A percentile compares a stretch with the other conserved stretches of the same genome.
These are phyloP conservation scores for Helicoverpa armigera DNA, from an alignment of 1,140 invertebrate genomes.

Conservation along the genomic window DNA sequence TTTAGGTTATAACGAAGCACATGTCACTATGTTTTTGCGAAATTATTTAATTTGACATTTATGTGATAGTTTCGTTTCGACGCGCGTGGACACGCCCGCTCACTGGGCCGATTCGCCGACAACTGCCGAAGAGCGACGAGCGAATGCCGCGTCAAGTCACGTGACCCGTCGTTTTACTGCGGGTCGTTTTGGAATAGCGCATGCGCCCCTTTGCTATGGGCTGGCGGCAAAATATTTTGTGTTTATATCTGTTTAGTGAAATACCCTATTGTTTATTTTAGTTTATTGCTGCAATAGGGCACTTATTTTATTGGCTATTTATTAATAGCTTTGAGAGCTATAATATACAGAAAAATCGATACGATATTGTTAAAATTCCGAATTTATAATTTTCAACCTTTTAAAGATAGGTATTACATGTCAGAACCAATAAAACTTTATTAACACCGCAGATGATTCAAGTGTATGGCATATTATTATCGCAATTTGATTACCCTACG, in stretches of 20 bases:
- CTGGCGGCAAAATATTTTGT: conserved; percentile 82
- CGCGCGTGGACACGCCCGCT: conserved; percentile 63
- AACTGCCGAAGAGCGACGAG: conserved; percentile 83
- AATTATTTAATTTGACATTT: conserved; percentile 82
- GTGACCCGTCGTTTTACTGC: conserved; percentile 87
- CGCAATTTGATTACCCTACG: conserved; percentile 70
- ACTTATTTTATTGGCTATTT: too few species aligned
- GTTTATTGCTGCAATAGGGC: neutral
- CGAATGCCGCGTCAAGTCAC: conserved; percentile 86
- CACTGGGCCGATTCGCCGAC: conserved; percentile 71
- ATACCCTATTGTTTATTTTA: neutral
- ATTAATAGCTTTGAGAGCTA: too few species aligned
- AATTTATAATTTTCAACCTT: neutral
- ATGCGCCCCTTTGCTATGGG: conserved; percentile 67
- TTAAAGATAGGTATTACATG: neutral
- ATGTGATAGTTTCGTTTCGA: conserved; percentile 64
- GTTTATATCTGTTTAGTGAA: conserved; percentile 13
- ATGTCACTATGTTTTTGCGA: conserved; percentile 81
- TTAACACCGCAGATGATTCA: conserved; percentile 55
- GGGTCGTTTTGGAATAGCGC: conserved; percentile 80
- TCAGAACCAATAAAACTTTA: conserved; percentile 2
- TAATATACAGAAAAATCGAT: neutral
- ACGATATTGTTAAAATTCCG: neutral
- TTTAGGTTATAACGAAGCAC: conserved; percentile 73
- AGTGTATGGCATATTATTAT: conserved; percentile 61